Evolutionary conservation across 2,888 invertebrate species (phyloP), one percentile per base, ranked within the genome.

Genomic region (Melinaea menophilus): DNA sequence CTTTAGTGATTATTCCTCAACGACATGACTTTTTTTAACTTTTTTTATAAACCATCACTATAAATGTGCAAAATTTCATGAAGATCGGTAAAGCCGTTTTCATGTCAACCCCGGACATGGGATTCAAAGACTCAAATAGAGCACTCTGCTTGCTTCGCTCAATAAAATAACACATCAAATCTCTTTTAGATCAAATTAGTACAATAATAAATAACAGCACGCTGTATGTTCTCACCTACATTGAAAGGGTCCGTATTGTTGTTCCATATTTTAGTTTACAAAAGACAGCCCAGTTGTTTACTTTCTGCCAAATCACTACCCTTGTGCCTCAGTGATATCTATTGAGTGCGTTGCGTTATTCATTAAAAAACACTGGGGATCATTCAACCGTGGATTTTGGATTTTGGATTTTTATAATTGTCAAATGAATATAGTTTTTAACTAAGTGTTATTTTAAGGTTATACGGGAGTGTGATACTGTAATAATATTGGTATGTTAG

Each of bases 291-390:
- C 80, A 75, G 76, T 81, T 90, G 89, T 90, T 90, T 88, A 88
- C 81, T 85, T 87, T 88, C 75, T 81, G 89, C 88, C 82, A 88
- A 90, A 88, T 90, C 90, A 90, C 87, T 85, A 80, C 86, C 84
- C 86, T 73, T 68, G 72, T 71, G 67, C 59, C 67, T 59, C 83
- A 86, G 77, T 89, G 89, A 89, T 89, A 89, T 86, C 85, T 84
- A 84, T 82, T 82, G 73, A 77, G 74, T 77, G 79, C 80, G 84
- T 87, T 77, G 79, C 80, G 84, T 87, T 85, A 87, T 88, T 88
- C 84, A 86, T 84, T 82, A 82, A 85, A 87, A 88, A 89, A 88
- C 81, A 82, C 78, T 79, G 80, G 82, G 85, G 83, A 75, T 73
- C 58, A 64, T 66, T 75, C 66, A 67, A 73, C 68, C 75, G 71